phyloP scores from a whole-genome alignment of 2,113 vertebrate species.

The Lethenteron camtschaticum region DNA sequence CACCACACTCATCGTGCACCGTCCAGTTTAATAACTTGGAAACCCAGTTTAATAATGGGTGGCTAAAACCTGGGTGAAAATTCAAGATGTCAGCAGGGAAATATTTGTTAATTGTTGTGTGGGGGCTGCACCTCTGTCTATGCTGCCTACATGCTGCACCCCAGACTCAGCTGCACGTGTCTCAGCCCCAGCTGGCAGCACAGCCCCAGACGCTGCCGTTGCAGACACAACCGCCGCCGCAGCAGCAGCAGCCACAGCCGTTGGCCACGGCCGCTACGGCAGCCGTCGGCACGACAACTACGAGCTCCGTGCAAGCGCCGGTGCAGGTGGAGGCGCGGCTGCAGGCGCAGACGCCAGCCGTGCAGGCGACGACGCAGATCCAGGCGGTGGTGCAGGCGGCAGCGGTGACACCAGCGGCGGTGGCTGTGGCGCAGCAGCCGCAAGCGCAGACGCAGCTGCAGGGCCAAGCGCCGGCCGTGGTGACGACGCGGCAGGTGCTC shows the following conservation, averaged over 20 bases:
- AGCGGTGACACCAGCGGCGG: background rate
- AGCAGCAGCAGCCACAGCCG: constrained; percentile 15
- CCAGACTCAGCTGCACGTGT: too few relatives aligned
- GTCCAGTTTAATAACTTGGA: too few relatives aligned
- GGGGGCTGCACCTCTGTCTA: too few relatives aligned
- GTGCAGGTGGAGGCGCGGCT: constrained; percentile 17
- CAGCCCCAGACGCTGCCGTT: too few relatives aligned
- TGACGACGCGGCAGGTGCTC: constrained; percentile 26
- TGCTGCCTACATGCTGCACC: too few relatives aligned
- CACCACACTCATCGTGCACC: too few relatives aligned
- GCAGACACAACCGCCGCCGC: constrained; percentile 14
- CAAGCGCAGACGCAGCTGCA: constrained; percentile 35
- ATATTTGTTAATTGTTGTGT: too few relatives aligned
- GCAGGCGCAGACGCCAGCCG: constrained; percentile 20
- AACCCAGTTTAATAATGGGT: too few relatives aligned
- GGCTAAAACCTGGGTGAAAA: too few relatives aligned
- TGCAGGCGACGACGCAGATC: constrained; percentile 21
- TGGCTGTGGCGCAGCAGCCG: constrained; percentile 30
- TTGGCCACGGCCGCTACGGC: constrained; percentile 20
- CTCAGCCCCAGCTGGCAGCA: background rate
- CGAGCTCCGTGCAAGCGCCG: too few relatives aligned
- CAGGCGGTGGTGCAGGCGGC: constrained; percentile 16
- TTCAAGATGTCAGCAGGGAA: too few relatives aligned
- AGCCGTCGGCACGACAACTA: constrained; percentile 7
- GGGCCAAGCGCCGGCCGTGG: constrained; percentile 20